A percentile compares a stretch with the other conserved stretches of the same genome.
Conservation (phyloP, 2,797 vertebrate species). For the Sebastes paucispinis region DNA sequence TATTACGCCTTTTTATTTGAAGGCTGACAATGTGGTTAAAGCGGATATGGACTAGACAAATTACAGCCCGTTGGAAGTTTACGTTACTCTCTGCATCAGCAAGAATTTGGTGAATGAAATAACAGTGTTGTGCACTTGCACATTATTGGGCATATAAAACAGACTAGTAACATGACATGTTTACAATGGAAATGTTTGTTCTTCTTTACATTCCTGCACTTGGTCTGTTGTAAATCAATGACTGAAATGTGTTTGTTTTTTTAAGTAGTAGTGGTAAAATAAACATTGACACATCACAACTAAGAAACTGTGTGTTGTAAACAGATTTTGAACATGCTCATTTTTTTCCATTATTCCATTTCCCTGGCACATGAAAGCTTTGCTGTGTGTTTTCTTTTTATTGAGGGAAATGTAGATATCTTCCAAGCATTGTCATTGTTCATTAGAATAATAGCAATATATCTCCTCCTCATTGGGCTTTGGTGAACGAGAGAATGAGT, state of each 20-base stretch:
- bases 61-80: conserved; percentile 18
- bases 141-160: background rate
- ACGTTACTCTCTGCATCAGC: conserved; percentile 32
- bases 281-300: background rate
- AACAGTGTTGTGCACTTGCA: background rate
- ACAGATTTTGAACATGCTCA: background rate
- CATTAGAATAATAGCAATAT: background rate
- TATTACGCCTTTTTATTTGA: conserved; percentile 31
- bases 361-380: background rate
- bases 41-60: conserved; percentile 67
- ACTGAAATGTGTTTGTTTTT: background rate
- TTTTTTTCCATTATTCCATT: background rate
- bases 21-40: conserved; percentile 37
- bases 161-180: background rate
- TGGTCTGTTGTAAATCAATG: background rate
- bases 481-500: background rate
- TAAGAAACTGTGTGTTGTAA: background rate
- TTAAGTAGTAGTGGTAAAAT: background rate
- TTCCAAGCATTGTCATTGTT: background rate
- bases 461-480: background rate
- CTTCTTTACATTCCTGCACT: background rate
- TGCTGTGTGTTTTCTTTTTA: background rate
- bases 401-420: background rate
- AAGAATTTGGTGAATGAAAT: conserved; percentile 32
- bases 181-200: background rate